Evolutionary conservation across 2,113 vertebrate species (phyloP).

Genomic region (Thalassarche chlororhynchos): DNA sequence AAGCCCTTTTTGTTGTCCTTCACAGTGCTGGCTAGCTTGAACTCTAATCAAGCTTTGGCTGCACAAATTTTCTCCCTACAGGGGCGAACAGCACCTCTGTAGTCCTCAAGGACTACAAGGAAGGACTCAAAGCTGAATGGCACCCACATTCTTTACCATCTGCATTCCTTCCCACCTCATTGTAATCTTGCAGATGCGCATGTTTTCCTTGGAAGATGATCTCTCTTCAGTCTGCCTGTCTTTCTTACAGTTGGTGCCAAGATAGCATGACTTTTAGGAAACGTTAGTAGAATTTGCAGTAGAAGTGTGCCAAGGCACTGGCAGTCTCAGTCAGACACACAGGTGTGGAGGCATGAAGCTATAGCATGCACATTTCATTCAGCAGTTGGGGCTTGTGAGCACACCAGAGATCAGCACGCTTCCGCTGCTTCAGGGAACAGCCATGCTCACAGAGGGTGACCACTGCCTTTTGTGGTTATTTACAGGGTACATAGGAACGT

Average conservation of each 20-base stretch:
- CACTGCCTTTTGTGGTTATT: neutral
- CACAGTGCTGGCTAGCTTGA: neutral
- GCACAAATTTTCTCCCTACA: neutral
- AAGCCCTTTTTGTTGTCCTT: too few relatives aligned
- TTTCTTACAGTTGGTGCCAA: neutral
- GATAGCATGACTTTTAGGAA: neutral
- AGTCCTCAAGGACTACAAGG: neutral
- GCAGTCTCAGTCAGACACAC: neutral
- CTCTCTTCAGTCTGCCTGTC: neutral
- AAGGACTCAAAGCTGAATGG: neutral
- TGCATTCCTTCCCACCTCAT: neutral
- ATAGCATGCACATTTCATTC: accelerated
- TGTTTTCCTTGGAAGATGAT: neutral
- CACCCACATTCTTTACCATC: accelerated
- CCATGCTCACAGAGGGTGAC: accelerated
- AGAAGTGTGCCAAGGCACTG: neutral
- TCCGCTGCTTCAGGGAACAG: neutral
- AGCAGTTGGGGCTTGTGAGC: neutral
- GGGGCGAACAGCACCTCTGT: neutral
- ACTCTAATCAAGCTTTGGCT: neutral
- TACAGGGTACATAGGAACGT: neutral
- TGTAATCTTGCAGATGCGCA: neutral
- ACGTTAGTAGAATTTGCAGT: neutral
- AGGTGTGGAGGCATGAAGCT: neutral
- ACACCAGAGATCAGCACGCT: neutral